Conservation (phyloP, 2,797 vertebrate species). For the Cebuella pygmaea region DNA sequence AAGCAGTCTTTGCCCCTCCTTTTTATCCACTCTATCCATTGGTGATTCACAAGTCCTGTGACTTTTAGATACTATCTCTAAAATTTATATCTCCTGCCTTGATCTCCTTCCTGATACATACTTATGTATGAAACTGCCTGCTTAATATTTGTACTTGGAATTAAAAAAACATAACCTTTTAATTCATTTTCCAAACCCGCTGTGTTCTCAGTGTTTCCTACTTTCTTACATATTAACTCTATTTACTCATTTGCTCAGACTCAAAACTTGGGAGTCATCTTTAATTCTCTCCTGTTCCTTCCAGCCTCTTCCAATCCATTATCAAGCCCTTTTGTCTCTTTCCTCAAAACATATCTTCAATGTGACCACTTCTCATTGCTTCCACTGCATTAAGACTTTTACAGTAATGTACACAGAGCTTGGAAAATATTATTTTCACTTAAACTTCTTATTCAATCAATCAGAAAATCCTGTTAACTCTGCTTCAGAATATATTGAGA, state of each 20-base stretch:
- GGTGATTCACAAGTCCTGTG: background rate
- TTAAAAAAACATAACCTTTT: conserved; percentile 26
- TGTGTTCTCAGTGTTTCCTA: background rate
- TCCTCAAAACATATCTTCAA: conserved; percentile 24
- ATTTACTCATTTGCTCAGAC: background rate
- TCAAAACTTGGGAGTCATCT: background rate
- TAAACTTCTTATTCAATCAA: background rate
- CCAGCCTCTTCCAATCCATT: background rate
- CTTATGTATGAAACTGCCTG: background rate
- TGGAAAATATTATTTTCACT: conserved; percentile 25
- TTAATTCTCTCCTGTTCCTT: conserved; percentile 19
- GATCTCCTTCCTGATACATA: background rate
- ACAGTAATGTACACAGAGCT: background rate
- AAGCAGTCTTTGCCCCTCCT: background rate
- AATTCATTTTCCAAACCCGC: background rate
- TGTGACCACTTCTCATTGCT: background rate
- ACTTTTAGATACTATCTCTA: background rate
- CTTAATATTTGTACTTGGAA: conserved; percentile 2
- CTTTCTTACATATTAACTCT: background rate
- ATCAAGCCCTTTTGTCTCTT: background rate
- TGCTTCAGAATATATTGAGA: background rate
- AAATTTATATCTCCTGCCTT: background rate
- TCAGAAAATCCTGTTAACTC: background rate
- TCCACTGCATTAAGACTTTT: background rate
- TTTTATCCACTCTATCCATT: background rate